Conservation (phyloP, 2,797 vertebrate species). For the Australoheros facetus region DNA sequence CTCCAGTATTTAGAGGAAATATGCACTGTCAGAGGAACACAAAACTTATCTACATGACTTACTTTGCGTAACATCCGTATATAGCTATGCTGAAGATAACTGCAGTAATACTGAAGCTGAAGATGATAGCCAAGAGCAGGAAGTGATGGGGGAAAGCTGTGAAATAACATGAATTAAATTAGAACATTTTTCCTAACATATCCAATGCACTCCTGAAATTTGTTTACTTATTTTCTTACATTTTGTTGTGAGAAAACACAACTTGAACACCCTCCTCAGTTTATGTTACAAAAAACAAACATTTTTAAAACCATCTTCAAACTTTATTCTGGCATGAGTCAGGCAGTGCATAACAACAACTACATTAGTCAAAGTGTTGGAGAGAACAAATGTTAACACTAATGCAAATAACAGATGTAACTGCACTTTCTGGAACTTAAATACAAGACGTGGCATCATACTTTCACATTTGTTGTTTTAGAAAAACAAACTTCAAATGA, state of each 20-base stretch:
- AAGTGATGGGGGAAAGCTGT: not conserved
- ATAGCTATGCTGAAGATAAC: not conserved
- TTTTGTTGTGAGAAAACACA: no score
- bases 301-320: not conserved
- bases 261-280: no score
- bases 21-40: not conserved
- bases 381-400: not conserved
- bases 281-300: no score
- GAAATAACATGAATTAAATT: not conserved
- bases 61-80: conserved; percentile 46
- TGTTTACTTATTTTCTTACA: no score
- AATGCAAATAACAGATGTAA: not conserved
- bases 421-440: not conserved
- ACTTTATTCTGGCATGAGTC: not conserved
- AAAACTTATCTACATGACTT: conserved; percentile 30
- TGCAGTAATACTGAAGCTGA: conserved; percentile 38
- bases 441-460: not conserved
- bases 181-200: no score
- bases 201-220: no score
- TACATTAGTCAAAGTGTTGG: no score
- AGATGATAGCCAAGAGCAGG: fast-evolving
- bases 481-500: no score
- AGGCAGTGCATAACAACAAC: not conserved
- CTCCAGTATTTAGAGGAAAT: not conserved
- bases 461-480: not conserved